These are phyloP conservation scores for Aurelia aurita DNA, from an alignment of 30 jellyfish, hydroid and myxozoan genomes.

Conservation along the genomic window DNA sequence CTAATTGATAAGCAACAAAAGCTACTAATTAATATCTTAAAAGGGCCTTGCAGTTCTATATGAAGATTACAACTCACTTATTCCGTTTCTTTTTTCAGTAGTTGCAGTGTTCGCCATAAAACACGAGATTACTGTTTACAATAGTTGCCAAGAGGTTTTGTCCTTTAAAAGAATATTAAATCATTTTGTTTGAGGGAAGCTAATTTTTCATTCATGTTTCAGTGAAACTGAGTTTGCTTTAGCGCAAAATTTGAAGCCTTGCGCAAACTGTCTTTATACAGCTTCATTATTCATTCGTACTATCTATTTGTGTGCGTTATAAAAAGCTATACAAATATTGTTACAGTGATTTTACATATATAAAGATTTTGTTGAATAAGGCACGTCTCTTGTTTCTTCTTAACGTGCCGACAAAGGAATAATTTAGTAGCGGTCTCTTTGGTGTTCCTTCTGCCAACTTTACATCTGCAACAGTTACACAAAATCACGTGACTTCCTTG, in stretches of 20 bases:
- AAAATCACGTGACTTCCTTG: constrained; percentile 63
- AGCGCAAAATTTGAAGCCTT: constrained; percentile 21
- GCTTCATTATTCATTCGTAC: constrained; percentile 55
- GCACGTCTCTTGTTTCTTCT: constrained; percentile 50
- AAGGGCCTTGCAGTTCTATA: no score
- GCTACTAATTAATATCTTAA: no score
- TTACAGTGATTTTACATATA: constrained; percentile 60
- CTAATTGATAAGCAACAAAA: no score
- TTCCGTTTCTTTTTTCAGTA: no score
- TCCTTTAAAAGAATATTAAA: constrained; percentile 3
- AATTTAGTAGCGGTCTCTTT: constrained; percentile 57
- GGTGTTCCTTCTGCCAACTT: constrained; percentile 43
- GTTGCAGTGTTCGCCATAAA: no score
- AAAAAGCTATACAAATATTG: constrained; percentile 67
- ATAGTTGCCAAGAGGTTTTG: background rate
- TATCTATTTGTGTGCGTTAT: constrained; percentile 44
- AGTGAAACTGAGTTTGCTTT: constrained; percentile 31
- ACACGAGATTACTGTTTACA: no score
- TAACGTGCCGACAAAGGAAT: constrained; percentile 73
- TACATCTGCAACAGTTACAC: constrained; percentile 80
- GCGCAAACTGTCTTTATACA: constrained; percentile 33
- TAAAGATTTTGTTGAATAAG: constrained; percentile 59
- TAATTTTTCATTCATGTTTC: constrained; percentile 26
- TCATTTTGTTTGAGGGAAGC: constrained; percentile 40
- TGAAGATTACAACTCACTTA: no score